Percentiles rank a stretch among this genome's conserved stretches.
phyloP scores from a whole-genome alignment of 1,140 invertebrate species.

The Saxidomus purpurata region DNA sequence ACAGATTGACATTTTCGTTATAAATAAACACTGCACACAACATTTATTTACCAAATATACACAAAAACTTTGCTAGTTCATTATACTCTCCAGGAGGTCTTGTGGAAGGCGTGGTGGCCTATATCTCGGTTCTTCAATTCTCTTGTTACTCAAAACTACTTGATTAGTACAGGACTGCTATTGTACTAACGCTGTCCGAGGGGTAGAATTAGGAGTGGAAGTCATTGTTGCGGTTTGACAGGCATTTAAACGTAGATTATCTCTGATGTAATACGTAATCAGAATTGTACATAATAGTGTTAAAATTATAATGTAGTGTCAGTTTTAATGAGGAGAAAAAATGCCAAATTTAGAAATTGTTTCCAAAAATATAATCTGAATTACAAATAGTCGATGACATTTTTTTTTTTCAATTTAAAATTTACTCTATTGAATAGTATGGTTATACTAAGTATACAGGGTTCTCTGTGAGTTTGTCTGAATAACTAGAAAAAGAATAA shows the following conservation, averaged over 20 bases:
- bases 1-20: not conserved
- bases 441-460: no score
- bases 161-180: conserved; percentile 45
- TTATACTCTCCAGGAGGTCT: conserved; percentile 44
- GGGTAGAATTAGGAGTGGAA: conserved; percentile 33
- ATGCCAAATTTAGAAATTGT: not conserved
- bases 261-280: conserved; percentile 51
- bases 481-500: no score
- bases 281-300: not conserved
- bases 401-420: no score
- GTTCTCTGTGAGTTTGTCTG: no score
- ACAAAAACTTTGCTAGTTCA: conserved; percentile 53
- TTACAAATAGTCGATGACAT: no score
- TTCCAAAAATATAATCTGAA: not conserved
- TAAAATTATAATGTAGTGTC: conserved; percentile 9
- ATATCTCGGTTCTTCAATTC: conserved; percentile 26
- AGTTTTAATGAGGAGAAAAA: conserved; percentile 10
- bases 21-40: not conserved
- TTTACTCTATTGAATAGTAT: no score
- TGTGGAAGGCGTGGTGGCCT: conserved; percentile 44
- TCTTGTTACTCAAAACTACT: conserved; percentile 35
- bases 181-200: conserved; percentile 55
- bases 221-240: conserved; percentile 44
- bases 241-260: conserved; percentile 30
- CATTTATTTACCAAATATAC: conserved; percentile 17